Conservation (phyloP, 2,888 invertebrate genomes). For the Phaedon cochleariae region DNA sequence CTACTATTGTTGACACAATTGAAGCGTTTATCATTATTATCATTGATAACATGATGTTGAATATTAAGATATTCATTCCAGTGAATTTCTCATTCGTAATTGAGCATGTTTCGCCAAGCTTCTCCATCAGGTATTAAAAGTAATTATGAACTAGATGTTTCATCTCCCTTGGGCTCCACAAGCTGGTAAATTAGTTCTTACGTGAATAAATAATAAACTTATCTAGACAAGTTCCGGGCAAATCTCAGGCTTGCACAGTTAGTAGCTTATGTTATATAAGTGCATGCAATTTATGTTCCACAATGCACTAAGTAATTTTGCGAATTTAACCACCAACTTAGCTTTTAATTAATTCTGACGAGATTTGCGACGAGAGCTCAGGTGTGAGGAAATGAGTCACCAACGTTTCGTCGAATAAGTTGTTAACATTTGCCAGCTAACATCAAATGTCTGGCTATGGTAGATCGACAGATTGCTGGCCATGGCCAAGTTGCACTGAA, state of each 20-base stretch:
- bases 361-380: no score
- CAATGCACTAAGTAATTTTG: conserved; percentile 1
- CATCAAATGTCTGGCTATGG: no score
- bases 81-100: background rate
- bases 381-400: no score
- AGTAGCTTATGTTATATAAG: background rate
- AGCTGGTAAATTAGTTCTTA: background rate
- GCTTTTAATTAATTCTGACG: background rate
- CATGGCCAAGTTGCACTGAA: no score
- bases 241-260: background rate
- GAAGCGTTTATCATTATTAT: no score
- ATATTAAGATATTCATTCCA: no score
- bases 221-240: background rate
- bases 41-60: no score
- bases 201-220: background rate
- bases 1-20: no score
- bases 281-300: background rate
- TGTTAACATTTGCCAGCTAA: no score
- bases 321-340: background rate
- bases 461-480: no score
- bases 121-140: background rate
- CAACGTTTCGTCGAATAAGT: no score
- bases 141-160: background rate
- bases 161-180: background rate
- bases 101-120: background rate